Evolutionary conservation across 1,140 invertebrate species (phyloP).

Genomic region (Macrobrachium nipponense): DNA sequence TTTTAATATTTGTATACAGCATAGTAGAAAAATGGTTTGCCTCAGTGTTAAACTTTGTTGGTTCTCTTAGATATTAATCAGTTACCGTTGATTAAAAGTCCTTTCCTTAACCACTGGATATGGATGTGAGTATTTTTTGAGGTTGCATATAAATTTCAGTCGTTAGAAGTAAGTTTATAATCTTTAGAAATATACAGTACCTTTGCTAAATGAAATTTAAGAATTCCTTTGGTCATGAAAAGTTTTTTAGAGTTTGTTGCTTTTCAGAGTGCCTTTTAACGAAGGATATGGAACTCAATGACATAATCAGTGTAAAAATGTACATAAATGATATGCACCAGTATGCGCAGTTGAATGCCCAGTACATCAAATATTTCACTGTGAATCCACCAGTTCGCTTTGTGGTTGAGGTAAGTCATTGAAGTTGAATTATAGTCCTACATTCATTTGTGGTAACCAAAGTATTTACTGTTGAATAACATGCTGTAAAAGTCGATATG

Average conservation of each 20-base stretch:
- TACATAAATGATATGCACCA: constrained; percentile 85
- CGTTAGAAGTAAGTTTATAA: no score
- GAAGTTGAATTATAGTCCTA: background rate
- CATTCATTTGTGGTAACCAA: background rate
- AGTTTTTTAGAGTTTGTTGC: constrained; percentile 12
- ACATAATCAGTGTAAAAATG: constrained; percentile 83
- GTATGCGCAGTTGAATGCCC: constrained; percentile 81
- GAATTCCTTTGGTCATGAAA: no score
- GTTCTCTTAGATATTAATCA: no score
- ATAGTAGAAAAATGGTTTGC: no score
- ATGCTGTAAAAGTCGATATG: background rate
- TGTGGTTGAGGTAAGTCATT: constrained; percentile 77
- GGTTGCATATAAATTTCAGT: no score
- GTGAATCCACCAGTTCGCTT: constrained; percentile 85
- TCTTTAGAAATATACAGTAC: background rate
- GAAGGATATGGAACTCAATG: constrained; percentile 70
- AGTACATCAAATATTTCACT: constrained; percentile 80
- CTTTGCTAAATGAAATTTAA: no score
- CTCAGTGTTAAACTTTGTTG: no score
- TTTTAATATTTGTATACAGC: no score
- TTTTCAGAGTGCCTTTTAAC: constrained; percentile 65
- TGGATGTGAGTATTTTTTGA: no score
- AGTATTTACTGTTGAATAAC: background rate
- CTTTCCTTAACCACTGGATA: no score
- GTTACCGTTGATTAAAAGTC: no score